Evolutionary conservation across 2,113 vertebrate species (phyloP).

Genomic region (Dasyprocta punctata): DNA sequence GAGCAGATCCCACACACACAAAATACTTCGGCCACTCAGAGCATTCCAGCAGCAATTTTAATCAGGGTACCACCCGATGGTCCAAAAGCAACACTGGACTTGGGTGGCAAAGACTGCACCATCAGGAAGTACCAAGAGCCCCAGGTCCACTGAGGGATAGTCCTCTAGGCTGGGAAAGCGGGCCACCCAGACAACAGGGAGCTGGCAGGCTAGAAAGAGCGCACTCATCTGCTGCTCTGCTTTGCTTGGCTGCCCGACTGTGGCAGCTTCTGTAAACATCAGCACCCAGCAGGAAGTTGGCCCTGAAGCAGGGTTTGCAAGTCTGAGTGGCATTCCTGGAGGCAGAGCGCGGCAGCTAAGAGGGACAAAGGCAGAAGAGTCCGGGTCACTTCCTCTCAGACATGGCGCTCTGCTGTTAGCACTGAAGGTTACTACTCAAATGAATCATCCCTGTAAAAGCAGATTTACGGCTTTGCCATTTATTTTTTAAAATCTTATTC

Average conservation of each 20-base stretch:
- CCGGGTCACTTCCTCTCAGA: not conserved
- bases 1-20: rapidly evolving
- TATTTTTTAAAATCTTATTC: slow-evolving; percentile 88
- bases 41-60: not conserved
- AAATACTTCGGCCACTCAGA: too few relatives aligned
- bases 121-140: not conserved
- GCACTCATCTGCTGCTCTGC: not conserved
- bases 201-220: not conserved
- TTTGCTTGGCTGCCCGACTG: not conserved
- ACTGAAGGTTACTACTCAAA: not conserved
- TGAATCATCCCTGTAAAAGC: slow-evolving; percentile 54
- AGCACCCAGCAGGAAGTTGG: not conserved
- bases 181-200: not conserved
- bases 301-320: not conserved
- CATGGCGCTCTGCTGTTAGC: not conserved
- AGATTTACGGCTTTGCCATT: slow-evolving; percentile 76
- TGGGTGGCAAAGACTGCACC: not conserved
- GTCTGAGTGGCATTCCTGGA: not conserved
- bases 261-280: not conserved
- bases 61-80: not conserved
- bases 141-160: too few relatives aligned
- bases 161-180: not conserved
- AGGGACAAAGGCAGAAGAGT: not conserved
- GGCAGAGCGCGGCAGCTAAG: not conserved
- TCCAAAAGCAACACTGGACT: not conserved